These are phyloP conservation scores for Agelas oroides DNA, from an alignment of 37 sponge, comb jelly and placozoan genomes.

Conservation along the genomic window DNA sequence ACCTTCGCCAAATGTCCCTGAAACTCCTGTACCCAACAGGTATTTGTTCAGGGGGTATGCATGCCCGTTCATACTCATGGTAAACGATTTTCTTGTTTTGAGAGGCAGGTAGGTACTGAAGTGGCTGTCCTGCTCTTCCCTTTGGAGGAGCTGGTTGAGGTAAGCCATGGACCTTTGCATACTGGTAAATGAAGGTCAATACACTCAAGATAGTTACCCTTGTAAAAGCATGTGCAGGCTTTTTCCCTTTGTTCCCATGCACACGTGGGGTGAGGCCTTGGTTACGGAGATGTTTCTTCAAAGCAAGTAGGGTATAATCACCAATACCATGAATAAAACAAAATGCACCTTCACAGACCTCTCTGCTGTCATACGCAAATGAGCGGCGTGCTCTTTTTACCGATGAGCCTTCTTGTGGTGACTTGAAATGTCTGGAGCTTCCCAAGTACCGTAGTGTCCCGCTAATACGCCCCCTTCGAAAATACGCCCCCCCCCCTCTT, in stretches of 20 bases:
- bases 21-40: not conserved
- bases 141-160: constrained; percentile 5
- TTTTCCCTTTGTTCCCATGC: constrained; percentile 11
- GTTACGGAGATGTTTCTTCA: constrained; percentile 7
- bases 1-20: not conserved
- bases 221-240: constrained; percentile 4
- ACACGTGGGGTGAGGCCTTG: constrained; percentile 1
- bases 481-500: too few relatives aligned
- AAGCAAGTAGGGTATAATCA: constrained; percentile 1
- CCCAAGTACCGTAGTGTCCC: too few relatives aligned
- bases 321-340: constrained; percentile 5
- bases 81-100: constrained; percentile 9
- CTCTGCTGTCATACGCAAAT: constrained; percentile 6
- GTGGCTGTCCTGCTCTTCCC: constrained; percentile 10
- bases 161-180: constrained; percentile 10
- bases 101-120: not conserved
- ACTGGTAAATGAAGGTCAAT: constrained; percentile 1
- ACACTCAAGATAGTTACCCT: constrained; percentile 6
- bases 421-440: not conserved
- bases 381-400: not conserved
- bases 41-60: not conserved
- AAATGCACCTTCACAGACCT: constrained; percentile 11
- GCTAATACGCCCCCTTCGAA: too few relatives aligned
- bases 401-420: not conserved
- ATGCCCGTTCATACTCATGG: not conserved